Evolutionary conservation across 2,113 vertebrate genomes (phyloP).

Genomic region (Corythornis cristatus): DNA sequence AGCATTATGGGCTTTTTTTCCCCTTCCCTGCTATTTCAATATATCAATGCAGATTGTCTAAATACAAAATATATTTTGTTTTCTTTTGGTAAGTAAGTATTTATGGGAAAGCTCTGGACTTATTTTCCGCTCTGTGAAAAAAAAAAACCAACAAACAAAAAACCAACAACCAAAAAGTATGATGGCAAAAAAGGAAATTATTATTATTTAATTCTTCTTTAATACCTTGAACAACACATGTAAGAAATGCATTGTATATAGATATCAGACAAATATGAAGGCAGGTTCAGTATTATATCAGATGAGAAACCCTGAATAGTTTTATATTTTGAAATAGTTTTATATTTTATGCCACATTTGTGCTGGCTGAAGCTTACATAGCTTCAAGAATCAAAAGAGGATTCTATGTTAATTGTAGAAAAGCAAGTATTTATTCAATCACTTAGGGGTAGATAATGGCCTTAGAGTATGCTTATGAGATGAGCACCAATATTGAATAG

Average conservation of each 20-base stretch:
- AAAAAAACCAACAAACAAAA: background rate
- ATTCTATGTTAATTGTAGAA: background rate
- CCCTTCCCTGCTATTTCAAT: slow-evolving; percentile 76
- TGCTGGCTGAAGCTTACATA: background rate
- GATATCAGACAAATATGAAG: background rate
- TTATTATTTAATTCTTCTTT: background rate
- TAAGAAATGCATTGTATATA: background rate
- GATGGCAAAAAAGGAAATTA: background rate
- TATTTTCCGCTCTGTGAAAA: background rate
- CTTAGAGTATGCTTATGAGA: background rate
- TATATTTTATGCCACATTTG: background rate
- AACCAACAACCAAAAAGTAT: background rate
- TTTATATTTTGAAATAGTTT: background rate
- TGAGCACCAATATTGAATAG: background rate
- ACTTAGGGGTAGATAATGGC: background rate
- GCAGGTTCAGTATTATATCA: background rate
- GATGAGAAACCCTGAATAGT: background rate
- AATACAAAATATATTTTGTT: slow-evolving; percentile 70
- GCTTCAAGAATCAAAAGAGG: background rate
- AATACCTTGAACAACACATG: background rate
- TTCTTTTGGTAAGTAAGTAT: slow-evolving; percentile 64
- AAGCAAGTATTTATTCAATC: background rate
- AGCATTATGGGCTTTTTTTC: slow-evolving; percentile 76
- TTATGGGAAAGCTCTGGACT: slow-evolving; percentile 15
- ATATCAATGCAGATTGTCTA: slow-evolving; percentile 75